Evolutionary conservation across 2,113 vertebrate genomes (phyloP), one percentile per base, ranked within the genome.

Genomic region (Anoura caudifer): DNA sequence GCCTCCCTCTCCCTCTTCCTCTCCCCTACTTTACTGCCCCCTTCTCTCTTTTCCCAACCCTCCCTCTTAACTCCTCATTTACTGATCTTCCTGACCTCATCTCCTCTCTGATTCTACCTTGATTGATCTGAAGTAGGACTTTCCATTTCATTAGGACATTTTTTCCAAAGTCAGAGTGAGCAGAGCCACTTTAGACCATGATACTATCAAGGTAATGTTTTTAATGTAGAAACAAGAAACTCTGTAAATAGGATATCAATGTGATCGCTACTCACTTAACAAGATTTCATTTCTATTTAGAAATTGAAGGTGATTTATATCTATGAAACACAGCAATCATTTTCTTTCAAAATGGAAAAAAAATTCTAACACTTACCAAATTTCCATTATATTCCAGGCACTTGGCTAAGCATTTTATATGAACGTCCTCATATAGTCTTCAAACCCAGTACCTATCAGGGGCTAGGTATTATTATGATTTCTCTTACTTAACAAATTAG

Each of bases 311-410:
- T 73, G 80, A 75, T 79, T 94, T 87, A 31, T 89, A 79, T 67
- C 54, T 94, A 83, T 79, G 97, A 88, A 92, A 85, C 1, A 3
- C 59, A 50, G 43, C 36, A 13, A 70, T 89, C 73, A 36, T 45
- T 95, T 90, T 82, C 41, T 90, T 91, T 90, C 69, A 77, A 95
- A 93, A 63, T 90, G 38, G 75, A 67, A 92, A 87, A 91, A 76
- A 92, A 76, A 52, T 38, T 85, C 20, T 31, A 61, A 69, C 13
- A 33, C 4, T 65, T 73, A 50, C 14, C 22, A 70, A 88, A 92
- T 75, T 95, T 26, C 84, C 7, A 70, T 91, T 82, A 50, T 26
- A 22, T 59, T 22, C 17, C 31, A 61, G 36, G 15, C 5, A 56
- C 10, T 89, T 87, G 28, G 16, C 38, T 52, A 75, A 87, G 47